These are phyloP conservation scores for Penaeus vannamei DNA, from an alignment of 1,140 invertebrate species.

Conservation along the genomic window DNA sequence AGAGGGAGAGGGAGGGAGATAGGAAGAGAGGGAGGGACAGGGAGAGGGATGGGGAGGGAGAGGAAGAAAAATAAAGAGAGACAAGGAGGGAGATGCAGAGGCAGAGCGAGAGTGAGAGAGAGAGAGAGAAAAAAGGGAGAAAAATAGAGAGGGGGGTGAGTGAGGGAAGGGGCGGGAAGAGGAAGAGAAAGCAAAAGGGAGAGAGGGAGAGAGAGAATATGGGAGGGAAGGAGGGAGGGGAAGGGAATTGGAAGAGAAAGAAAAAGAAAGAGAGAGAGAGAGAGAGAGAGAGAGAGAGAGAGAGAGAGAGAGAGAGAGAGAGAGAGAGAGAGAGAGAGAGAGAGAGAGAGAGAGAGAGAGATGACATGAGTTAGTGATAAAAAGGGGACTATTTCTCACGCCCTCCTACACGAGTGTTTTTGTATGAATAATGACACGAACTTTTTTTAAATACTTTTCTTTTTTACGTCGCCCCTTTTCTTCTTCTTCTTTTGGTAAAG, in stretches of 20 bases:
- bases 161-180: background rate
- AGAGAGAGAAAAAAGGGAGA: conserved; percentile 5
- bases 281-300: too few relatives aligned
- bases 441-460: background rate
- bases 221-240: background rate
- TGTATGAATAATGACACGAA: background rate
- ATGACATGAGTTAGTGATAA: conserved; percentile 22
- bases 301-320: too few relatives aligned
- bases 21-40: background rate
- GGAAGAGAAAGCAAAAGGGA: background rate
- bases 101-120: background rate
- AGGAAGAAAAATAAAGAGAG: too few relatives aligned
- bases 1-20: background rate
- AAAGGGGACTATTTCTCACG: background rate
- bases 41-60: background rate
- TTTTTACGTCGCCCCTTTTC: background rate
- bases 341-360: background rate
- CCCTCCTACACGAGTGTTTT: background rate
- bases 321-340: background rate
- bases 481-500: background rate
- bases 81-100: too few relatives aligned
- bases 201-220: background rate
- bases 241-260: background rate
- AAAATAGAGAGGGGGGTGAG: background rate
- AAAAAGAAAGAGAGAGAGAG: background rate